Base-by-base conservation (phyloP, 2,113 vertebrate genomes). In the Nerophis lumbriciformis region DNA sequence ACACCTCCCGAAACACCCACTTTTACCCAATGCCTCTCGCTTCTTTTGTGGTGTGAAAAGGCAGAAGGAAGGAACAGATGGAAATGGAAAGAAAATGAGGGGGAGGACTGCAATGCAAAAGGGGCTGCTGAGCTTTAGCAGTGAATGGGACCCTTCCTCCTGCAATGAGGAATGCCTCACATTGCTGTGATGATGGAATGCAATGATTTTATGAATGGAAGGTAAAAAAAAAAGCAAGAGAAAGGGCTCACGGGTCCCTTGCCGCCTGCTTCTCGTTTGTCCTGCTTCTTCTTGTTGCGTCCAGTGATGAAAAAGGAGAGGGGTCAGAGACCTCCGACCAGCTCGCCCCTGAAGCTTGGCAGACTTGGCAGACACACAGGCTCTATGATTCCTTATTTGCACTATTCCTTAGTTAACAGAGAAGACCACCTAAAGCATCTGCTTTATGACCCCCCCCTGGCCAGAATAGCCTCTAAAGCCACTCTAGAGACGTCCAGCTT, bases 101-200 rank as follows among this genome's bases (percentile, higher is more conserved):
- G 50, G 67, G 50, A 62, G 39, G 64, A 60, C 72, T 71, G 80
- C 66, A 65, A 83, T 85, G 80, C 81, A 87, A 85, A 83, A 83
- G 78, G 66, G 76, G 85, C 72, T 28, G 81, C 80, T 87, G 81
- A 89, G 85, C 85, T 81, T 84, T 73, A 72, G 83, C 83, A 83
- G 88, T 86, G 82, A 88, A 89, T 88, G 87, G 88, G 90, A 91
- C 86, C 82, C 79, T 88, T 86, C 86, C 85, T 89, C 89, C 85
- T 85, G 83, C 85, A 81, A 81, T 76, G 80, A 71, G 66, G 79
- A 87, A 88, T 82, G 83, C 78, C 82, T 88, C 88, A 90, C 89
- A 91, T 90, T 72, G 79, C 88, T 78, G 67, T 82, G 84, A 83
- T 81, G 81, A 91, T 89, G 83, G 83, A 75, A 86, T 86, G 85